Evolutionary conservation across 2,113 vertebrate genomes (phyloP).

Genomic region (Mastomys coucha): DNA sequence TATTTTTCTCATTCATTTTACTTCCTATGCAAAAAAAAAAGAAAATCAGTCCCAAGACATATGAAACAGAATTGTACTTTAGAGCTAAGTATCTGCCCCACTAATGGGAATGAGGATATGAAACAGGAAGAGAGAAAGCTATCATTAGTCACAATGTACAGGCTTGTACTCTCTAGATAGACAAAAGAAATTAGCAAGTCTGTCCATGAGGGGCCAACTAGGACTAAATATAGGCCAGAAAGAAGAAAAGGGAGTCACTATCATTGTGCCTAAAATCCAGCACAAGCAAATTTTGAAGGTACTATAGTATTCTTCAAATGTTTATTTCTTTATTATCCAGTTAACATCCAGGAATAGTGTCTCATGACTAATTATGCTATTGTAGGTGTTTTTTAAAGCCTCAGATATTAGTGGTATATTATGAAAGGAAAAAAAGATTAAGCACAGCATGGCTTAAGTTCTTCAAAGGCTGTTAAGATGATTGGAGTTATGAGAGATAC

Average conservation of each 20-base stretch:
- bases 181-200: conserved; percentile 43
- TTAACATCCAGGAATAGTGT: background rate
- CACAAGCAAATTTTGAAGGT: background rate
- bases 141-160: conserved; percentile 15
- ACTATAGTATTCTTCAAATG: background rate
- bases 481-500: background rate
- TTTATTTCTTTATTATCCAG: background rate
- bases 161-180: conserved; percentile 26
- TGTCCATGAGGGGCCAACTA: background rate
- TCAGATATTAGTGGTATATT: background rate
- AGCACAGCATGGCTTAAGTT: background rate
- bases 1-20: conserved; percentile 67
- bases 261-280: background rate
- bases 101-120: conserved; percentile 32
- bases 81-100: background rate
- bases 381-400: background rate
- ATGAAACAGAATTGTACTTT: conserved; percentile 9
- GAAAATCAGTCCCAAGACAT: conserved; percentile 1
- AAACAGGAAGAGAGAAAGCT: conserved; percentile 37
- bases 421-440: background rate
- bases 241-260: background rate
- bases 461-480: background rate
- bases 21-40: background rate
- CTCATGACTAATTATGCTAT: background rate
- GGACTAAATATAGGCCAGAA: conserved; percentile 21